Conservation (phyloP, 2,888 invertebrate species). For the Mimas tiliae region DNA sequence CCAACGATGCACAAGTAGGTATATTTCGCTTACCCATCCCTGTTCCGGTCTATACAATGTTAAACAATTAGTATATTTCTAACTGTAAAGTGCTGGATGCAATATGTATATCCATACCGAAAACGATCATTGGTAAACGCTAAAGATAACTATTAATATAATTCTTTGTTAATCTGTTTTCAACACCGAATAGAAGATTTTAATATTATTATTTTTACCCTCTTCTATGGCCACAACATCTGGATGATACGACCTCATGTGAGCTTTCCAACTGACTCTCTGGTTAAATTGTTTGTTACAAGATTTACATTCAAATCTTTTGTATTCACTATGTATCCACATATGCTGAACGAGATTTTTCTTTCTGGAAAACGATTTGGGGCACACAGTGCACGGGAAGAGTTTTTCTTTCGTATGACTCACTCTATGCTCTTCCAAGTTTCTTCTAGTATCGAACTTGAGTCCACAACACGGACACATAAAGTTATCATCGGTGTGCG, state of each 20-base stretch:
- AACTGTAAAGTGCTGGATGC: not conserved
- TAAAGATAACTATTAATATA: not conserved
- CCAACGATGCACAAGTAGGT: not conserved
- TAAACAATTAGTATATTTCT: no score
- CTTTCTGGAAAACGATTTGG: conserved; percentile 70
- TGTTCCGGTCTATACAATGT: not conserved
- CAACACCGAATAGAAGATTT: conserved; percentile 50
- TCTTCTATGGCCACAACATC: conserved; percentile 58
- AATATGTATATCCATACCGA: not conserved
- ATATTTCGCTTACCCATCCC: not conserved
- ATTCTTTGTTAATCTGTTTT: conserved; percentile 16
- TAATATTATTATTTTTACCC: conserved; percentile 59
- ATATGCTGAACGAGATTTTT: conserved; percentile 73
- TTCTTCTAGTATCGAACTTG: conserved; percentile 66
- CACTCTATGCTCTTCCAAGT: conserved; percentile 73
- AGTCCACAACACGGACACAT: conserved; percentile 69
- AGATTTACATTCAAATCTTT: conserved; percentile 67
- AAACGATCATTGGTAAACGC: not conserved
- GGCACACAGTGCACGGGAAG: conserved; percentile 78
- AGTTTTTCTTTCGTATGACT: conserved; percentile 82
- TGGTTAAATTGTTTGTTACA: conserved; percentile 77
- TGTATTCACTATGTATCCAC: conserved; percentile 75
- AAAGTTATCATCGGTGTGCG: conserved; percentile 68
- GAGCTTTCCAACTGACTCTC: conserved; percentile 73
- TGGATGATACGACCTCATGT: conserved; percentile 74